These are phyloP conservation scores for Monomorium pharaonis DNA, from an alignment of 1,140 invertebrate genomes.

Conservation along the genomic window DNA sequence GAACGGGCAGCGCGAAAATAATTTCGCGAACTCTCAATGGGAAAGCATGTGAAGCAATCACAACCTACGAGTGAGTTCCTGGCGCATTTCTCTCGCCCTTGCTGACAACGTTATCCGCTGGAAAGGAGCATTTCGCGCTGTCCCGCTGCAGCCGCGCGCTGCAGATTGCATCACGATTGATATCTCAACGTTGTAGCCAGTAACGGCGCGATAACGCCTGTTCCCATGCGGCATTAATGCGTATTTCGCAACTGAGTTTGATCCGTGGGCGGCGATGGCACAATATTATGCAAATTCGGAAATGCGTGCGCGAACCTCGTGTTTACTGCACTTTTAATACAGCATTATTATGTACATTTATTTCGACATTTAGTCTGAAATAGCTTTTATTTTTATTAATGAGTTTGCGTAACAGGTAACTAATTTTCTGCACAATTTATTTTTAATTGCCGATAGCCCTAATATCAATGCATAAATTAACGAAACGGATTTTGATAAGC, in stretches of 20 bases:
- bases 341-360: background rate
- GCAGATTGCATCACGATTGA: conserved; percentile 12
- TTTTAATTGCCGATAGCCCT: background rate
- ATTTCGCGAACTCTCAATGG: conserved; percentile 36
- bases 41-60: conserved; percentile 1
- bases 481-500: background rate
- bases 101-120: conserved; percentile 26
- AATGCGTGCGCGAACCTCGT: background rate
- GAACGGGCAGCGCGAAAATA: conserved; percentile 50
- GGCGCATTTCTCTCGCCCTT: conserved; percentile 2
- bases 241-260: background rate
- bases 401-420: background rate
- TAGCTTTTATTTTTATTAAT: background rate
- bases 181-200: background rate
- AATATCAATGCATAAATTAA: background rate
- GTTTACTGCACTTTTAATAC: background rate
- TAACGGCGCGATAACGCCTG: background rate
- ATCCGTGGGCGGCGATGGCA: background rate
- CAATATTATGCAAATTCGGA: conserved; percentile 6
- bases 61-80: conserved; percentile 17
- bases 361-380: background rate
- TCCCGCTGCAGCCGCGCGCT: conserved; percentile 1
- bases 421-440: background rate
- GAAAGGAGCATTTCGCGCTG: conserved; percentile 3
- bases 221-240: conserved; percentile 27